Evolutionary conservation across 2,797 vertebrate genomes (phyloP).

Genomic region (Remorina albescens): DNA sequence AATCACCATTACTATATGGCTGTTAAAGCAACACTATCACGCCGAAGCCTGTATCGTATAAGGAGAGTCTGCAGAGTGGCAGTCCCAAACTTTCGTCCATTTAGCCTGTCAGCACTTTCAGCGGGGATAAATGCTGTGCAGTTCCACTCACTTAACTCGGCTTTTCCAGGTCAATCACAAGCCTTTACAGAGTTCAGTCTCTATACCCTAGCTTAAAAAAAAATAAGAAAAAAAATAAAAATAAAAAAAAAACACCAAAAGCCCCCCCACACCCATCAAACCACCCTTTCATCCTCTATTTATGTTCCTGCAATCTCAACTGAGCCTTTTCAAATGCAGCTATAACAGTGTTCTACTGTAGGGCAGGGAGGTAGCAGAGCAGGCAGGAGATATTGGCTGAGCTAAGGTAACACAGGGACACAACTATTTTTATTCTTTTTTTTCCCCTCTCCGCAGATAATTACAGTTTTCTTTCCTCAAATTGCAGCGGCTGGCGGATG

Average conservation of each 20-base stretch:
- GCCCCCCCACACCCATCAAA: slow-evolving; percentile 51
- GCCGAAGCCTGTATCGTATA: slow-evolving; percentile 49
- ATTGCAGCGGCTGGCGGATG: slow-evolving; percentile 53
- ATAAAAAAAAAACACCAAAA: slow-evolving; percentile 31
- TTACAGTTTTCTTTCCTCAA: slow-evolving; percentile 63
- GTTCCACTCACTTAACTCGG: slow-evolving; percentile 82
- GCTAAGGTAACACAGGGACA: slow-evolving; percentile 58
- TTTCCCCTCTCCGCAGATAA: slow-evolving; percentile 48
- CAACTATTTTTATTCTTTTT: slow-evolving; percentile 50
- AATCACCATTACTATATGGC: slow-evolving; percentile 39
- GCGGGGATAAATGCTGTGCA: slow-evolving; percentile 73
- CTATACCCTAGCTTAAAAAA: slow-evolving; percentile 42
- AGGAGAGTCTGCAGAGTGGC: slow-evolving; percentile 44
- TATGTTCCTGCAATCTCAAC: slow-evolving; percentile 70
- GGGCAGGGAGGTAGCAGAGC: slow-evolving; percentile 49
- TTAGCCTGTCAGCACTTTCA: slow-evolving; percentile 82
- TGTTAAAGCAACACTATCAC: slow-evolving; percentile 56
- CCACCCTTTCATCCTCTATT: slow-evolving; percentile 73
- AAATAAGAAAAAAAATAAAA: background rate
- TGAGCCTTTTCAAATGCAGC: slow-evolving; percentile 67
- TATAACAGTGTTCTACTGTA: slow-evolving; percentile 51
- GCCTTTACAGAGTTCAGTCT: slow-evolving; percentile 73
- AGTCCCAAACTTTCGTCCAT: slow-evolving; percentile 66
- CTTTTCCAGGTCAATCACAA: slow-evolving; percentile 83
- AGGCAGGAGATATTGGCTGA: slow-evolving; percentile 47